Evolutionary conservation across 2,888 invertebrate genomes (phyloP).

Genomic region (Mactromeris polynyma): DNA sequence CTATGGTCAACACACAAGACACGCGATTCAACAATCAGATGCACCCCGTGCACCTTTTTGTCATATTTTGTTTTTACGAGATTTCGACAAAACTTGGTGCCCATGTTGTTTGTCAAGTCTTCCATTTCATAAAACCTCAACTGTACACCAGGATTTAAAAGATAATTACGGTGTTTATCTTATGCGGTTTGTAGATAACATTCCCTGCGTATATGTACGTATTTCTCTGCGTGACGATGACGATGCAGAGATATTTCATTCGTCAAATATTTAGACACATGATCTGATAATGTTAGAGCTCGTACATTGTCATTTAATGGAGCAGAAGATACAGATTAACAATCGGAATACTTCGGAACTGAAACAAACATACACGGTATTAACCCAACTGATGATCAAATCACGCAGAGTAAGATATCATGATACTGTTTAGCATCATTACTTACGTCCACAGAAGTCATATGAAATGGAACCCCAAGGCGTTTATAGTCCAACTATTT

Average conservation of each 20-base stretch:
- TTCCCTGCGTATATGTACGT: not conserved
- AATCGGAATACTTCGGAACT: not conserved
- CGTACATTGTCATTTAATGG: not conserved
- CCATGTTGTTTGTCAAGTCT: not conserved
- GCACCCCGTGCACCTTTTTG: no score
- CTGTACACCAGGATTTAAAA: not conserved
- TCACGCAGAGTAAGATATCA: not conserved
- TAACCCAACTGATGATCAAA: not conserved
- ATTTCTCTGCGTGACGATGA: conserved; percentile 2
- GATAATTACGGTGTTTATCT: not conserved
- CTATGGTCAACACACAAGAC: no score
- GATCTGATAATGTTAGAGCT: not conserved
- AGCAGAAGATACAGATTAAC: not conserved
- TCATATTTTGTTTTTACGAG: not conserved
- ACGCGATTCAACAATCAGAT: no score
- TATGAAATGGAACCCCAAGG: no score
- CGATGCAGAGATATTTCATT: not conserved
- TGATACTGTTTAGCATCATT: not conserved
- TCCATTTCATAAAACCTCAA: not conserved
- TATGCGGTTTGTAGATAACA: not conserved
- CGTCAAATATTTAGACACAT: conserved; percentile 4
- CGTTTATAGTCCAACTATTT: no score
- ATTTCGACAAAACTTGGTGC: not conserved
- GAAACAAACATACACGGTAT: not conserved
- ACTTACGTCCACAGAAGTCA: not conserved